Conservation (phyloP, 2,888 invertebrate species). For the Sthenelais limicola region DNA sequence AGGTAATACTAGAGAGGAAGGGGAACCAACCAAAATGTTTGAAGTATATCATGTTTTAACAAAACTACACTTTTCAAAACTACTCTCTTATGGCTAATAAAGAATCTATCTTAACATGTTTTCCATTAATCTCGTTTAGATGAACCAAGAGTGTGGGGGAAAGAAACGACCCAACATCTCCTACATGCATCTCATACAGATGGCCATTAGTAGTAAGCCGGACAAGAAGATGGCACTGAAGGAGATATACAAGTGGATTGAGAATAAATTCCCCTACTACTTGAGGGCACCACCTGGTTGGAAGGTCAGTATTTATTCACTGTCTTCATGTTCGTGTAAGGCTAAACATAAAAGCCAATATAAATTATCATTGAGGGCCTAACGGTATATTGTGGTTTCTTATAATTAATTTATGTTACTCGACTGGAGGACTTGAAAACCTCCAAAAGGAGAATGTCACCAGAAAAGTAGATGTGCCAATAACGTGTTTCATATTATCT, state of each 20-base stretch:
- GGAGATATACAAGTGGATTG: constrained; percentile 69
- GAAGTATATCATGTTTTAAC: no score
- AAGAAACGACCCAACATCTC: constrained; percentile 64
- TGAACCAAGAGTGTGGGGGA: constrained; percentile 58
- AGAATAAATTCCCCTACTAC: constrained; percentile 66
- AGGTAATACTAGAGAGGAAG: no score
- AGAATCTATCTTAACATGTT: no score
- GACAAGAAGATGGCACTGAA: constrained; percentile 64
- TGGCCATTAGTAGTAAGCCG: constrained; percentile 63
- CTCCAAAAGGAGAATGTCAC: no score
- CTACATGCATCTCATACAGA: constrained; percentile 68
- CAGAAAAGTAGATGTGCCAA: background rate
- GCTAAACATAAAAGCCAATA: background rate
- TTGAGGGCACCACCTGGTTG: constrained; percentile 63
- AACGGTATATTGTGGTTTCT: no score
- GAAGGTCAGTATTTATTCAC: constrained; percentile 60
- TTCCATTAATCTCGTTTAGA: no score
- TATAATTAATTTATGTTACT: no score
- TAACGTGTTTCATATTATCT: background rate
- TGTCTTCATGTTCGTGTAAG: no score
- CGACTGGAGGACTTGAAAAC: no score
- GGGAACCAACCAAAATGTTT: no score
- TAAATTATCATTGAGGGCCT: background rate
- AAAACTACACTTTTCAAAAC: no score
- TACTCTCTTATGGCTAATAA: no score